A percentile compares a stretch with the other conserved stretches of the same genome.
phyloP scores from a whole-genome alignment of 2,888 invertebrate species.

The Cyclophora punctaria region DNA sequence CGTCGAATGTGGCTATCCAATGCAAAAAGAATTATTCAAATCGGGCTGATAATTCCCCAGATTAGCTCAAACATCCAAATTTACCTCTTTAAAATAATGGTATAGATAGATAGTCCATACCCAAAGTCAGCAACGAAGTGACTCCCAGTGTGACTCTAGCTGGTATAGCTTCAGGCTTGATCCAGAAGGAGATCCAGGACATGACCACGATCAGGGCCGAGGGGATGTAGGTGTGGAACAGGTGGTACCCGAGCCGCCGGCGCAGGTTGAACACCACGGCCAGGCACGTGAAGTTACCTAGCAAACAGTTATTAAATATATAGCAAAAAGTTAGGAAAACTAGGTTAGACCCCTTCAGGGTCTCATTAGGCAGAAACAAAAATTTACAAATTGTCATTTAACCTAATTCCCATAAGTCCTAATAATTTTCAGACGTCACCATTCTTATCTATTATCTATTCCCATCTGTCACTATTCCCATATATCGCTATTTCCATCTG shows the following conservation, averaged over 20 bases:
- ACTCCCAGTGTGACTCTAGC: conserved; percentile 92
- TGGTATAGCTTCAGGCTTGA: conserved; percentile 93
- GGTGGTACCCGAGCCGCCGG: conserved; percentile 89
- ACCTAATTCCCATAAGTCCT: too few relatives aligned
- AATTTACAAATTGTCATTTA: too few relatives aligned
- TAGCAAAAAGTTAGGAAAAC: neutral
- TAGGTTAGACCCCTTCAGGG: neutral
- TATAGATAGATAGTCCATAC: conserved; percentile 45
- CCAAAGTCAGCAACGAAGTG: conserved; percentile 88
- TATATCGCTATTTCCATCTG: too few relatives aligned
- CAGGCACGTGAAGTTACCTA: conserved; percentile 93
- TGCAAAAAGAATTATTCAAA: too few relatives aligned
- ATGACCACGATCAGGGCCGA: conserved; percentile 94
- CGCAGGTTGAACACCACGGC: conserved; percentile 91
- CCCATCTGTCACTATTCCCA: too few relatives aligned
- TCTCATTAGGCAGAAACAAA: too few relatives aligned
- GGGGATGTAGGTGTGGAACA: conserved; percentile 94
- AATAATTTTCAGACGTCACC: too few relatives aligned
- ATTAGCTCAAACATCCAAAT: too few relatives aligned
- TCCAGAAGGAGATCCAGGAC: conserved; percentile 98
- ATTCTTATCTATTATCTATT: too few relatives aligned
- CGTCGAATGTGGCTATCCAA: too few relatives aligned
- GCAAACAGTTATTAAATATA: neutral
- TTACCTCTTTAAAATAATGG: too few relatives aligned
- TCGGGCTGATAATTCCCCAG: too few relatives aligned